Evolutionary conservation across 2,888 invertebrate genomes (phyloP).

Genomic region (Tetheella fluctuosa): DNA sequence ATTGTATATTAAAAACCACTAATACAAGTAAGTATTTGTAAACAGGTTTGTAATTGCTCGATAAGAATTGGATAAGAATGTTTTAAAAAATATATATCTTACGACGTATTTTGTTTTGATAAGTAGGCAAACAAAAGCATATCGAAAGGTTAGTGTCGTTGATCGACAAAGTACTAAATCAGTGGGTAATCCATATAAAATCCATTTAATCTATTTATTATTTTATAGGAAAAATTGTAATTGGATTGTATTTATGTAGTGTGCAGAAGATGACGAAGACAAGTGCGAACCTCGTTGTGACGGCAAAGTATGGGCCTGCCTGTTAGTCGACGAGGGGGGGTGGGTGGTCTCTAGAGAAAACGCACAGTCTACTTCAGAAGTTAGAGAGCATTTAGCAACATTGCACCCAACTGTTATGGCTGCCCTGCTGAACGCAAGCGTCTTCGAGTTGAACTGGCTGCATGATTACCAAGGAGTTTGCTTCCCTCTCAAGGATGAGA

Average conservation of each 20-base stretch:
- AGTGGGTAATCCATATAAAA: too few species aligned
- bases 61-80: not conserved
- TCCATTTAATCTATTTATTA: too few species aligned
- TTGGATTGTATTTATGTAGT: constrained; percentile 36
- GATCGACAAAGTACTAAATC: too few species aligned
- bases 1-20: too few species aligned
- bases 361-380: constrained; percentile 40
- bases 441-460: constrained; percentile 70
- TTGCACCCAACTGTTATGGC: constrained; percentile 66
- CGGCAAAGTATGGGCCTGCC: constrained; percentile 66
- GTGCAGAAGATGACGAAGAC: constrained; percentile 57
- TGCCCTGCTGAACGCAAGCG: constrained; percentile 57
- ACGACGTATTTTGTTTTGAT: not conserved
- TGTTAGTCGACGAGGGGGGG: constrained; percentile 73
- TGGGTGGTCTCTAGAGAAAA: constrained; percentile 68
- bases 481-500: constrained; percentile 54
- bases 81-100: not conserved
- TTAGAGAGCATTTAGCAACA: constrained; percentile 63
- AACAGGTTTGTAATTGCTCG: not conserved
- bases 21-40: too few species aligned
- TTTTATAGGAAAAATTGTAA: not conserved
- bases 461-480: constrained; percentile 78
- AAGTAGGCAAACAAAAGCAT: not conserved
- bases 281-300: constrained; percentile 63
- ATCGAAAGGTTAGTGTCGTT: too few species aligned